Base-by-base conservation (phyloP, 35 echinoderm and acorn worm species). In the Heliocidaris tuberculata region DNA sequence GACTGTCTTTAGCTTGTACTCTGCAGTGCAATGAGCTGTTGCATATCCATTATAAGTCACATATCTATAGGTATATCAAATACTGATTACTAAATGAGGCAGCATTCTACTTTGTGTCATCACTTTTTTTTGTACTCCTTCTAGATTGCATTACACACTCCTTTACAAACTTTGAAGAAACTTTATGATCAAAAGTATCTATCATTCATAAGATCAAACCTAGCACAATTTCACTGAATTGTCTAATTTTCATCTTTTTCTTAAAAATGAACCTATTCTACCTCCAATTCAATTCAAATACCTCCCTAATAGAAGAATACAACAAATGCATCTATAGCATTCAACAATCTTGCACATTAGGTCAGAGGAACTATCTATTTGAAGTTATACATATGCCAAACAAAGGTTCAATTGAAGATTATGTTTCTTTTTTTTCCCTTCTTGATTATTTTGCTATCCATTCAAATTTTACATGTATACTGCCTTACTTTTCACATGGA, bases 51-150 rank as follows among this genome's bases (percentile, higher is more conserved):
- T 71, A 71, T 27, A 78, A 78, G 65, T 78, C 65, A 78, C 65
- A 78, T 19, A 78, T 78, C 65, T 27, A 78, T 24, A 78, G 65
- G 65, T 27, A 78, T 78, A 78, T 78, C 27, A 7, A 78, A 78
- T 78, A 78, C 65, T 78, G 65, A 78, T 21, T 78, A 78, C 65
- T 78, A 78, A 78, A 78, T 78, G 65, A 78, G 65, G 65, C 65
- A 78, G 15, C 27, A n/a, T 8, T 78, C 65, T 78, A 78, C 65
- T 78, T n/a, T 78, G 65, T 78, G 65, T 78, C 65, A 78, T n/a
- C 21, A n/a, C 3, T 0, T 78, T 27, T 78, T 78, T 78, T 7
- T n/a, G n/a, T 78, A 27, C 21, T 78, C 35, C 35, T 42, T 42
- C 65, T 78, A 78, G 65, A 78, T 78, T 78, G 65, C 65, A 78